Base-by-base conservation (phyloP, 1,140 invertebrate species). In the Trichonephila clavipes region DNA sequence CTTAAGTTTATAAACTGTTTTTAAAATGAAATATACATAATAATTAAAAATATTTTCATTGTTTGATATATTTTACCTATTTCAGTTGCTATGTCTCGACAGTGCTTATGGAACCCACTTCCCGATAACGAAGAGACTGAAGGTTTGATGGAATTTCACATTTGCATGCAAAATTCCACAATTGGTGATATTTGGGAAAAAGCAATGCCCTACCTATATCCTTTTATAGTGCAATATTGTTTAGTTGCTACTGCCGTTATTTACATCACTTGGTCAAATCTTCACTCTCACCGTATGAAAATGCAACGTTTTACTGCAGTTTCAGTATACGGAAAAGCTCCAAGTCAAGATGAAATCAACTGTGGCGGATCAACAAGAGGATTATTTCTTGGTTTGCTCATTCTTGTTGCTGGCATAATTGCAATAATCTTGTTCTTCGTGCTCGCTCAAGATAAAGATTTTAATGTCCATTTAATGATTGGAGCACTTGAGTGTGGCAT, bases 351-450 rank as follows among this genome's bases (percentile, higher is more conserved):
- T 19, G 89, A 94, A 24, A 95, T 96, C 0, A 97, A 97, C 64
- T 97, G 97, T 94, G 96, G 96, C 21, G 96, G 96, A 4, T 96
- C 97, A 12, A 96, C 96, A 95, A 97, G 97, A 95, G 97, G 97
- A 5, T 95, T 97, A 4, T 97, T 97, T 93, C 95, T 97, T 0
- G 97, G 97, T 0, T 96, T 97, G 4, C 95, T 97, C 0, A 96
- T 97, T 83, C 96, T 97, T 94, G 97, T 94, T 0, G 96, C 96
- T 6, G 96, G 96, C 0, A 96, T 97, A 44, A 97, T 97, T 4
- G 96, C 97, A 8, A 96, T 97, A 12, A 96, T 97, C 24, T 97
- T 97, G 34, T 97, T 97, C 95, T 96, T 97, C 58, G 97, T 97
- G 4, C 96, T 97, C 61, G 96, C 97, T 77, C 96, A 97, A 77